phyloP scores from a whole-genome alignment of 2,797 vertebrate genomes.

The Numenius phaeopus region DNA sequence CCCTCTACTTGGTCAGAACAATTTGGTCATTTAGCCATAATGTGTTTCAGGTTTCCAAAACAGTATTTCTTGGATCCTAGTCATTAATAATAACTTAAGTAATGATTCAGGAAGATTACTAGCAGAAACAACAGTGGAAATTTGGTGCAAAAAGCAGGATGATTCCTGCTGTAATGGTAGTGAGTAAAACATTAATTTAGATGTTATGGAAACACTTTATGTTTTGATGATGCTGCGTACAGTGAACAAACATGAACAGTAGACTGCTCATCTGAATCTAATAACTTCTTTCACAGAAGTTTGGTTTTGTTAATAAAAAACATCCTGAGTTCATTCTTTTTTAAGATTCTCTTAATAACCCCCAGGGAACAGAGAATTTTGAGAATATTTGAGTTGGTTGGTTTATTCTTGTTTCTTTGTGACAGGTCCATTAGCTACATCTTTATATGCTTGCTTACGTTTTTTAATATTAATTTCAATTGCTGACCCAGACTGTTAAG shows the following conservation, averaged over 20 bases:
- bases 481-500: slow-evolving; percentile 21
- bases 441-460: slow-evolving; percentile 16
- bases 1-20: fast-evolving
- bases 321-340: background rate
- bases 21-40: background rate
- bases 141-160: background rate
- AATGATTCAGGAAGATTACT: background rate
- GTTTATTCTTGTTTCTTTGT: background rate
- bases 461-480: slow-evolving; percentile 16
- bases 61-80: background rate
- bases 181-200: background rate
- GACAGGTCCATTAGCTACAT: background rate
- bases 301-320: background rate
- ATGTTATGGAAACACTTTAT: background rate
- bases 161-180: background rate
- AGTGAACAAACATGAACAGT: background rate
- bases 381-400: background rate
- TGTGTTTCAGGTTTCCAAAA: background rate
- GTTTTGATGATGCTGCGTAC: background rate
- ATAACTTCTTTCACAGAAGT: background rate
- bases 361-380: background rate
- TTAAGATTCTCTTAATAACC: background rate
- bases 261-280: background rate
- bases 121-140: background rate
- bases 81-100: background rate